Evolutionary conservation across 2,888 invertebrate genomes (phyloP).

Genomic region (Synergus laeviventris): DNA sequence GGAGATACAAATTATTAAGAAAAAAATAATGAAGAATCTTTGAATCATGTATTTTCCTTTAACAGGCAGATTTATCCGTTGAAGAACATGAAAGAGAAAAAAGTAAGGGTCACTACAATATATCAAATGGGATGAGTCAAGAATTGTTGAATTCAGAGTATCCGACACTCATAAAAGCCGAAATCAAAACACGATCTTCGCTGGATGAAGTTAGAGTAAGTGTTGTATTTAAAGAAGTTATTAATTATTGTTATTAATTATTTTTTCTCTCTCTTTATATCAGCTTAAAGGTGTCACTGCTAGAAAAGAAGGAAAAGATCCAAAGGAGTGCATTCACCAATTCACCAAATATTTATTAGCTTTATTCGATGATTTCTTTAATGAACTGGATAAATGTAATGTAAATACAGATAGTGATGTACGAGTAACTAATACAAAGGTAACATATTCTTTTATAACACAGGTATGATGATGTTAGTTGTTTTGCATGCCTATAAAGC

Average conservation of each 20-base stretch:
- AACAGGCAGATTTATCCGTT: constrained; percentile 13
- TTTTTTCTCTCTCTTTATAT: background rate
- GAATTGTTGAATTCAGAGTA: constrained; percentile 2
- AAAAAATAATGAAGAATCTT: background rate
- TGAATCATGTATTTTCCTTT: background rate
- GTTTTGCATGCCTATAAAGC: too few relatives aligned
- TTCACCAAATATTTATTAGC: constrained; percentile 7
- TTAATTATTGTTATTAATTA: background rate
- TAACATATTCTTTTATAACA: background rate
- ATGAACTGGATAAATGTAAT: constrained; percentile 1
- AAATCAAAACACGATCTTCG: background rate
- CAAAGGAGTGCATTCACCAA: background rate
- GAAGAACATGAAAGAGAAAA: constrained; percentile 16
- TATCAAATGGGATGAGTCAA: background rate
- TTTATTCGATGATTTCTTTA: constrained; percentile 15
- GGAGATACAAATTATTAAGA: background rate
- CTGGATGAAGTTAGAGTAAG: constrained; percentile 24
- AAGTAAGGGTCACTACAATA: background rate
- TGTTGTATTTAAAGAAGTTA: background rate
- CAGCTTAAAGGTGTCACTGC: background rate
- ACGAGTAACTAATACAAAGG: background rate
- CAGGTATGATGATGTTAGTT: background rate
- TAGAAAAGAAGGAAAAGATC: background rate
- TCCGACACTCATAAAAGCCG: background rate
- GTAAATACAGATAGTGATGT: background rate